Evolutionary conservation across 2,797 vertebrate species (phyloP).

Genomic region (Rhodeus uyekii): DNA sequence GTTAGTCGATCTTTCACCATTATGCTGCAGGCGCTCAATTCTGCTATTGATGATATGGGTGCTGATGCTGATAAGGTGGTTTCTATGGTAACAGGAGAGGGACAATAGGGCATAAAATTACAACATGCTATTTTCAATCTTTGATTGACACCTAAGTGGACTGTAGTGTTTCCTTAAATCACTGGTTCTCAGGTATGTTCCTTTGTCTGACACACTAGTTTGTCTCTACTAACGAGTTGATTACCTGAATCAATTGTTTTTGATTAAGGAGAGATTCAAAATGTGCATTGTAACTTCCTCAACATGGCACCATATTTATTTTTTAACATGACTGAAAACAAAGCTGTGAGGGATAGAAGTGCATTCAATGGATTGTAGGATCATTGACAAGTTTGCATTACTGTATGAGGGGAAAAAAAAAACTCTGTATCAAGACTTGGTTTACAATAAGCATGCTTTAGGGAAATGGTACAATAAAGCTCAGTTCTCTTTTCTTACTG

Average conservation of each 20-base stretch:
- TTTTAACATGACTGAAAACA: too few species aligned
- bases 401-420: neutral
- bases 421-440: neutral
- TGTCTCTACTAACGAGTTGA: too few species aligned
- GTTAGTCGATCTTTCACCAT: slow-evolving; percentile 71
- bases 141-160: neutral
- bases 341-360: neutral
- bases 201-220: too few species aligned
- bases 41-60: slow-evolving; percentile 74
- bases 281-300: too few species aligned
- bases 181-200: too few species aligned
- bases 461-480: neutral
- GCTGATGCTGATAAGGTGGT: slow-evolving; percentile 71
- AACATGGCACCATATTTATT: too few species aligned
- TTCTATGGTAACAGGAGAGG: slow-evolving; percentile 51
- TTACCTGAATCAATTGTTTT: too few species aligned
- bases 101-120: slow-evolving; percentile 48
- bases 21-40: slow-evolving; percentile 73
- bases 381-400: neutral
- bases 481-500: neutral
- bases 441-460: neutral
- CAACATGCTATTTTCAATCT: neutral
- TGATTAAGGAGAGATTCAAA: too few species aligned
- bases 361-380: neutral
- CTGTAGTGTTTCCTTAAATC: too few species aligned